Base-by-base conservation (phyloP, 2,113 vertebrate species). In the Miniopterus natalensis region DNA sequence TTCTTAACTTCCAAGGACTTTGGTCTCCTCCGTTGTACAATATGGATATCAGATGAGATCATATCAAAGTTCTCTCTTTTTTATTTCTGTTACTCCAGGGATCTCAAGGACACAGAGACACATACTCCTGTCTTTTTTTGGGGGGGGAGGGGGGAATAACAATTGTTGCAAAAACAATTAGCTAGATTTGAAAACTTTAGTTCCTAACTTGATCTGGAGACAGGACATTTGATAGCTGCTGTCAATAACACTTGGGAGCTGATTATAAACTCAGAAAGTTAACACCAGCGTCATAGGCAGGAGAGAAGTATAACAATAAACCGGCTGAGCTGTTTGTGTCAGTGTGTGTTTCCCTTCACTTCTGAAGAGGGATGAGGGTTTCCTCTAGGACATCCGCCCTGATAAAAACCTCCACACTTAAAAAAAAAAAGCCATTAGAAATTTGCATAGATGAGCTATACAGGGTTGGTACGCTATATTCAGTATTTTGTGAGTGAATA, bases 211-310 rank as follows among this genome's bases (percentile, higher is more conserved):
- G 47, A 61, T 77, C 14, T 31, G 31, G 59, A 94, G 63, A 61
- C 25, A 96, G 79, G 53, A 92, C 59, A 84, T 88, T 40, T 63
- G 23, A 53, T 8, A 86, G 61, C 11, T 95, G 51, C 57, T 92
- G 45, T n/a, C 36, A 78, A 17, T 73, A 71, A 36, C 36, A 73
- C 31, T 85, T 61, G 55, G 40, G 40, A 83, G 21, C n/a, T 91
- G 65, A 94, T 80, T 49, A 55, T 86, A 81, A 92, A 63, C 21
- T 63, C 84, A 55, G 74, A 25, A 91, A 84, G 49, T 93, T 73
- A 83, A 23, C 36, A 68, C 4, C n/a, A 36, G 7, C 53, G 84
- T 93, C 49, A 55, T 90, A 42, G 85, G 86, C 85, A 65, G 79
- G 75, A 79, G 15, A 81, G 53, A 89, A 91, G 83, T n/a, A 89